These are phyloP conservation scores for Fregata magnificens DNA, from an alignment of 2,113 vertebrate species.

Conservation along the genomic window DNA sequence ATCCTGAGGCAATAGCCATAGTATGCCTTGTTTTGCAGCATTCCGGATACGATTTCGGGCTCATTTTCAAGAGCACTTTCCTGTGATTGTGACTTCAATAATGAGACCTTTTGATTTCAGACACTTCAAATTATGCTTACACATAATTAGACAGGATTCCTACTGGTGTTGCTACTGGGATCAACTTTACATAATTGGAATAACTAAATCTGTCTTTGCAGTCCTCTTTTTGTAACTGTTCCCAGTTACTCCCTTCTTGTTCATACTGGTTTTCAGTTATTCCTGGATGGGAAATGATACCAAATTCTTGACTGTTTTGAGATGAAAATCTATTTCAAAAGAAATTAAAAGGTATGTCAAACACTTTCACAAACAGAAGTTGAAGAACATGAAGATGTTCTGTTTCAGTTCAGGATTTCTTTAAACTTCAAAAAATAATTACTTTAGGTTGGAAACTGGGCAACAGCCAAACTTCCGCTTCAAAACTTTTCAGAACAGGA, in stretches of 20 bases:
- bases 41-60: not conserved
- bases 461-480: not conserved
- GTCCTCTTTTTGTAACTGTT: not conserved
- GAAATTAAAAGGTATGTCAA: not conserved
- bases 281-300: not conserved
- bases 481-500: not conserved
- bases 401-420: not conserved
- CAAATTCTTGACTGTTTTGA: not conserved
- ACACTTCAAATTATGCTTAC: not conserved
- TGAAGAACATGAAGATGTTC: not conserved
- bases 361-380: not conserved
- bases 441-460: not conserved
- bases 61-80: not conserved
- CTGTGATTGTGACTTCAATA: not conserved
- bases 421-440: not conserved
- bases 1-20: not conserved
- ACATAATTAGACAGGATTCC: too few species aligned
- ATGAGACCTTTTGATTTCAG: not conserved
- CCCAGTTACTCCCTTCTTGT: fast-evolving
- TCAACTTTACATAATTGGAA: not conserved
- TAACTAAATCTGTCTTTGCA: not conserved
- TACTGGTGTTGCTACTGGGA: not conserved
- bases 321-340: not conserved
- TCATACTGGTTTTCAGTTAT: not conserved
- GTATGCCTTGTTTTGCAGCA: not conserved